Evolutionary conservation across 2,888 invertebrate species (phyloP).

Genomic region (Polietes domitor): DNA sequence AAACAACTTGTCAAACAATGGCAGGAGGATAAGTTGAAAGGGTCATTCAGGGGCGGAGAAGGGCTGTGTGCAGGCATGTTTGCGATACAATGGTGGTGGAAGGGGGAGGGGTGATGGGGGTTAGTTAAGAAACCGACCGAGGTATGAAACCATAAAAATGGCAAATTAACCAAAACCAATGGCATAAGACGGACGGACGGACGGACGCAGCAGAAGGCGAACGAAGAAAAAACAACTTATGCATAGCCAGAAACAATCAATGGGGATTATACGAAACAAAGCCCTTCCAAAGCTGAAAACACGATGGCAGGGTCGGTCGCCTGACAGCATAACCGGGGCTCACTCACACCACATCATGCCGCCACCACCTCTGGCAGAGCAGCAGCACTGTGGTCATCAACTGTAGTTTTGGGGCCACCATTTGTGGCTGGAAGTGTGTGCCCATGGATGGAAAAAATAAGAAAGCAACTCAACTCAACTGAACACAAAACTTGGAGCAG

Average conservation of each 20-base stretch:
- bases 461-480: too few relatives aligned
- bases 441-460: too few relatives aligned
- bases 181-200: constrained; percentile 17
- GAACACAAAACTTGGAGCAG: too few relatives aligned
- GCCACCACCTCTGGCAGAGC: too few relatives aligned
- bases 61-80: neutral
- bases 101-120: neutral
- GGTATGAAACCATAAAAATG: constrained; percentile 70
- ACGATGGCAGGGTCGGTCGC: neutral
- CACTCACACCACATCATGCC: neutral
- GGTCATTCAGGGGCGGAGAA: neutral
- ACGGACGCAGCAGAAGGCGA: neutral
- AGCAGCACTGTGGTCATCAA: neutral
- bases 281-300: constrained; percentile 3
- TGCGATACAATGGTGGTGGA: neutral
- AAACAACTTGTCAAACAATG: constrained; percentile 6
- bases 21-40: neutral
- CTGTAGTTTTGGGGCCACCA: neutral
- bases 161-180: constrained; percentile 68
- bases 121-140: constrained; percentile 33
- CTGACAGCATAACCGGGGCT: neutral
- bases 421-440: neutral
- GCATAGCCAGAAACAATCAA: constrained; percentile 50
- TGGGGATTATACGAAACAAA: constrained; percentile 50
- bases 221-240: neutral